Evolutionary conservation across 2,113 vertebrate genomes (phyloP), one percentile per base, ranked within the genome.

Genomic region (Artemisiospiza belli): DNA sequence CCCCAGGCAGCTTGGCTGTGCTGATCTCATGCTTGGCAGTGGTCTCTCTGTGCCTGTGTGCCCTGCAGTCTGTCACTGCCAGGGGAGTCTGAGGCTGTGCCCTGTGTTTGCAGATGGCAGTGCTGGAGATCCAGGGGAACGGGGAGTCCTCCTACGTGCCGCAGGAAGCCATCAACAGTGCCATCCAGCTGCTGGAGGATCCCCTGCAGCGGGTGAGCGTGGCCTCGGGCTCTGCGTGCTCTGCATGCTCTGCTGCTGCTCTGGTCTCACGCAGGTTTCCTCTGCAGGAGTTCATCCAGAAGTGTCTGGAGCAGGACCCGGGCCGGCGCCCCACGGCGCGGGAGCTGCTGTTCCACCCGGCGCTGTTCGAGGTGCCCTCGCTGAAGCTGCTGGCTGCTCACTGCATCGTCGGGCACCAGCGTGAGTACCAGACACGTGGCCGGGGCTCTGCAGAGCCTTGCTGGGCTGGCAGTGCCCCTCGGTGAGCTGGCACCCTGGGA

Each of bases 51-150:
- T 47, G 47, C 35, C 39, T 27, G 2, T 35, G 25, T 30, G 37
- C 39, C 11, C 0, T 31, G 57, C 16, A 37, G 55, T 11, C 43
- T 22, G 59, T 16, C 35, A 4, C 55, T 62, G 13, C 47, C 19
- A 7, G 27, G 6, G 66, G 14, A 23, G 67, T 3, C 77, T 68
- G 30, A 89, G 2, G 8, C 3, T 3, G n/a, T 31, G 14, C 55
- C 85, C 52, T 90, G 20, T 89, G 35, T 73, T 77, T 72, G 69
- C 96, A 99, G 99, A 99, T 99, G 99, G 99, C 99, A 0, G 99
- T 99, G 94, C 97, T 99, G 96, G 99, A 99, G 96, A 99, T 99
- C 96, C 99, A 99, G 94, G 99, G 99, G 89, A 99, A 99, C 8
- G 99, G 99, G 27, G 99, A 99, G 87, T 99, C 99, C 0, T 99